Conservation (phyloP, 2,888 invertebrate species). For the Rosalia funebris region DNA sequence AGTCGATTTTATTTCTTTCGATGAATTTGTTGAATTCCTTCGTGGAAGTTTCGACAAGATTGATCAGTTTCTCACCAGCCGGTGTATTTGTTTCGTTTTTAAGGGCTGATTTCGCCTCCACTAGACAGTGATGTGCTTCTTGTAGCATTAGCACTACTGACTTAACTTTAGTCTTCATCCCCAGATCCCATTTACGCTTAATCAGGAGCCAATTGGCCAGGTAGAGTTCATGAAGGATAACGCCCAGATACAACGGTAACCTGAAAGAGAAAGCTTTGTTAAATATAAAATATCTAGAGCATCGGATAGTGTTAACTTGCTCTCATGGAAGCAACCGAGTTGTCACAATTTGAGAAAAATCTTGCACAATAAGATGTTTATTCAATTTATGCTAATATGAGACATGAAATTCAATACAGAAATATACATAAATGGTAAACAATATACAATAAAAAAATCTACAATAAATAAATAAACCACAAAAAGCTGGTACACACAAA, state of each 20-base stretch:
- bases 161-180: conserved; percentile 57
- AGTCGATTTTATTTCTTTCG: conserved; percentile 62
- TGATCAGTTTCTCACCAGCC: conserved; percentile 67
- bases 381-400: too few relatives aligned
- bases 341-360: too few relatives aligned
- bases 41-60: conserved; percentile 65
- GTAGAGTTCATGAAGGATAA: conserved; percentile 70
- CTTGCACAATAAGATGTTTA: too few relatives aligned
- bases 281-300: too few relatives aligned
- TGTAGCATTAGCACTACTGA: conserved; percentile 62
- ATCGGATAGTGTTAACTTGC: too few relatives aligned
- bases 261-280: conserved; percentile 53
- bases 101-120: conserved; percentile 64
- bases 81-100: conserved; percentile 68
- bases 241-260: conserved; percentile 80
- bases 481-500: too few relatives aligned
- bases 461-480: too few relatives aligned
- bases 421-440: too few relatives aligned
- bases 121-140: conserved; percentile 65
- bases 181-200: conserved; percentile 57
- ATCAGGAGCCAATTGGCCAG: conserved; percentile 55
- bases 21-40: conserved; percentile 66
- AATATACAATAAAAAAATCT: too few relatives aligned
- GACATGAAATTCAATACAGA: too few relatives aligned
- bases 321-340: too few relatives aligned